These are phyloP conservation scores for Malurus alboscapulatus DNA, from an alignment of 2,113 vertebrate species.

Conservation along the genomic window DNA sequence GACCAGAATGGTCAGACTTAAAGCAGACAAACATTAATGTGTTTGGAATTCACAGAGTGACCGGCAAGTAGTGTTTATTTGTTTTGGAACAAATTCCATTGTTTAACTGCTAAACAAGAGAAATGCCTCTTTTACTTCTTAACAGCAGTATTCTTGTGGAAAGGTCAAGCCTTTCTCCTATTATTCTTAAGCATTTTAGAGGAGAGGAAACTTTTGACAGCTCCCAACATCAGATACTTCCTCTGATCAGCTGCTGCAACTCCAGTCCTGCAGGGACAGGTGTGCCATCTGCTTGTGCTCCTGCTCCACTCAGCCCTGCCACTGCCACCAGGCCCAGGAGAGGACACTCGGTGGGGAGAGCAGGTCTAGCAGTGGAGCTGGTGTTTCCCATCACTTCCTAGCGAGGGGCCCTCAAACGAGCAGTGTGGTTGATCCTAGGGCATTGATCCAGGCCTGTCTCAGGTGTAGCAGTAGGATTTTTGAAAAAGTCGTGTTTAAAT, in stretches of 20 bases:
- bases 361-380: fast-evolving
- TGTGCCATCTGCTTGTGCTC: not conserved
- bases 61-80: not conserved
- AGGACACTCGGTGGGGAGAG: fast-evolving
- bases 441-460: not conserved
- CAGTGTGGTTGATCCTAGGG: not conserved
- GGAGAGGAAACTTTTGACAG: not conserved
- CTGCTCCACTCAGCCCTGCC: not conserved
- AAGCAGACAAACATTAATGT: not conserved
- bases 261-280: fast-evolving
- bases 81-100: not conserved
- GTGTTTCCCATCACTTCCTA: not conserved
- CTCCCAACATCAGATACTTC: not conserved
- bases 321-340: not conserved
- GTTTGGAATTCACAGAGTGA: not conserved
- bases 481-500: not conserved
- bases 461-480: not conserved
- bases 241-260: not conserved
- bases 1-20: not conserved
- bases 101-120: not conserved
- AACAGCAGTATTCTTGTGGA: not conserved
- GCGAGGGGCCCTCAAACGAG: not conserved
- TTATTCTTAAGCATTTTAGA: not conserved
- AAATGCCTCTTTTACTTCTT: not conserved
- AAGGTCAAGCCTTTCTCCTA: not conserved